Base-by-base conservation (phyloP, 2,888 invertebrate species). In the Pristionchus arcanus region DNA sequence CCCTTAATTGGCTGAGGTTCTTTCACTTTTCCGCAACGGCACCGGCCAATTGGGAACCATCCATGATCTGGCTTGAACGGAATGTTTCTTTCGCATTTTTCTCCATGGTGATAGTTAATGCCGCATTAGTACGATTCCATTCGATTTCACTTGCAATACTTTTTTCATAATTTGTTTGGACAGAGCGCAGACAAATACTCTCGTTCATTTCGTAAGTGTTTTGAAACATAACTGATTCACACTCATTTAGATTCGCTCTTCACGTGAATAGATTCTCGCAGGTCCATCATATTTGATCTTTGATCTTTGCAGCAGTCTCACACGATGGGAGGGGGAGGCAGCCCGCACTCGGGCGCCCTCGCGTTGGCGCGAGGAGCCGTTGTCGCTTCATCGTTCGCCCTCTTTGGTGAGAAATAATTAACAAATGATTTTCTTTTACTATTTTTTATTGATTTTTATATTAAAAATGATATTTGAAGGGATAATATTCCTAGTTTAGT, bases 291-390 rank as follows among this genome's bases (percentile, higher is more conserved):
- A n/a, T n/a, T 77, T 28, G 81, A 53, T 81, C 49, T 28, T 81
- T 81, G 42, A 49, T 81, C 42, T 49, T 81, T 53, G 16, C 42
- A 77, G 74, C 74, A 74, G n/a, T 74, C 74, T 49, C 63, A 63
- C 42, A 25, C 15, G 13, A 81, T 81, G 84, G 21, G 42, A 42
- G 83, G 55, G 53, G 83, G 53, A 42, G 31, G 25, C 28, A 34
- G 84, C 59, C 84, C 84, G 31, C 37, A 59, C 59, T 55, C 59
- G 59, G 59, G 84, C 59, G 25, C 55, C 9, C 84, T 59, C 84
- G 19, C 59, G 4, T 34, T 84, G 7, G 84, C 34, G 21, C 1
- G 84, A 34, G 84, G 59, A 11, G 84, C 84, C 11, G 84, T 37
- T 0, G 59, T 84, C 16, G 84, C 59, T 7, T 84, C 84, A 11